Evolutionary conservation across 2,888 invertebrate species (phyloP).

Genomic region (Cyclophora punctaria): DNA sequence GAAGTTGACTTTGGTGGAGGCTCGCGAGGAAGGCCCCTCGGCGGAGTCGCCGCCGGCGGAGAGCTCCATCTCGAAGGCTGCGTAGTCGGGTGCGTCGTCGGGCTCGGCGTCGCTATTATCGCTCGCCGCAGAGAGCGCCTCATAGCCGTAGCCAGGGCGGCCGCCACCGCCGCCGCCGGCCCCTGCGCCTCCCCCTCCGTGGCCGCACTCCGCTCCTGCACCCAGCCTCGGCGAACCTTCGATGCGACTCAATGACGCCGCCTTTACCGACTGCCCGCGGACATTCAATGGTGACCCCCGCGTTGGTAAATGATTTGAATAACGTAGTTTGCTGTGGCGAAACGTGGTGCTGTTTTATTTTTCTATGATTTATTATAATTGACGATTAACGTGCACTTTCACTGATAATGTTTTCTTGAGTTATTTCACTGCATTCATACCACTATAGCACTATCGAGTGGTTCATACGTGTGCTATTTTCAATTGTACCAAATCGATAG

Average conservation of each 20-base stretch:
- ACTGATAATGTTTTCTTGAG: neutral
- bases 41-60: conserved; percentile 60
- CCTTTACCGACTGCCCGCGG: conserved; percentile 54
- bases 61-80: conserved; percentile 63
- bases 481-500: neutral
- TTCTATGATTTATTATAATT: conserved; percentile 18
- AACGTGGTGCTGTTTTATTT: conserved; percentile 61
- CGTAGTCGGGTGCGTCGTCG: conserved; percentile 59
- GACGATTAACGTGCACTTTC: conserved; percentile 2
- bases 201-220: conserved; percentile 48
- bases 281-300: conserved; percentile 53
- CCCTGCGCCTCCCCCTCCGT: conserved; percentile 39
- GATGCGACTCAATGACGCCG: conserved; percentile 65
- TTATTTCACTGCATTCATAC: conserved; percentile 4
- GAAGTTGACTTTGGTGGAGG: conserved; percentile 80
- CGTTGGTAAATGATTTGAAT: conserved; percentile 57
- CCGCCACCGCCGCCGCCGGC: conserved; percentile 50
- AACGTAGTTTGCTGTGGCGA: conserved; percentile 68
- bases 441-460: neutral
- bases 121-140: conserved; percentile 66
- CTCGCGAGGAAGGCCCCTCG: conserved; percentile 60
- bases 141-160: conserved; percentile 70
- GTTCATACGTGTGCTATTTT: no score
- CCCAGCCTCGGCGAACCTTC: conserved; percentile 60
- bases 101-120: conserved; percentile 66